Evolutionary conservation across 1,140 invertebrate species (phyloP), one percentile per base, ranked within the genome.

Genomic region (Drosophila elegans): DNA sequence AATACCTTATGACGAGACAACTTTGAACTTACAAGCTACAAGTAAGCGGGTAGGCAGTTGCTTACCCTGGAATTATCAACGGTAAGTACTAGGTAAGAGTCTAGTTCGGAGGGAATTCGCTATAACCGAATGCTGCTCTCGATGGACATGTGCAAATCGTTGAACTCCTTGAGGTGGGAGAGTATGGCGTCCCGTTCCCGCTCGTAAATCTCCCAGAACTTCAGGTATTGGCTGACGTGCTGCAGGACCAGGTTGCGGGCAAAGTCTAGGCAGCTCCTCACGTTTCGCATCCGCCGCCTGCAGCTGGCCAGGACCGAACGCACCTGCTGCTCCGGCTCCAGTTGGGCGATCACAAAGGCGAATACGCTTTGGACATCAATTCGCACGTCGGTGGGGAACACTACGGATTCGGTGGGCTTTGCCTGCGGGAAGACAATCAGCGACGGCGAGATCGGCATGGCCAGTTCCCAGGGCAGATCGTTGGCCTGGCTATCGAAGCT

Each of bases 401-500:
- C 13, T 2, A 76, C 80, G 16, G 82, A 80, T 21, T 91, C 90
- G 1, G 51, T 39, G 44, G 73, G 59, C 25, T 68, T 62, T 0
- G 42, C 21, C 39, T 66, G 61, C 0, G 90, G 90, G 36, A 91
- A 91, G 1, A 91, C 82, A n/a, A 91, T 49, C 12, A 91, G 54
- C 3, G 80, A 53, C 7, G 90, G 90, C 2, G 83, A 63, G 4
- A 42, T 34, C 0, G 72, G 39, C 80, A 91, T 91, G 27, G 78
- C 77, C 9, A 90, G 53, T 12, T 91, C 90, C 90, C 90, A 91
- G 1, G 85, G 90, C 32, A 91, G 66, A 53, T 90, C 83, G 66
- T 91, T 91, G 1, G 66, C 54, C 13, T 77, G 66, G 27, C 63
- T 78, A 52, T 91, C 68, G 10, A 91, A 77, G 2, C 90, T 82